A percentile compares a stretch with the other conserved stretches of the same genome.
Evolutionary conservation across 2,888 invertebrate genomes (phyloP).

Genomic region (Chalcosyrphus nemorum): DNA sequence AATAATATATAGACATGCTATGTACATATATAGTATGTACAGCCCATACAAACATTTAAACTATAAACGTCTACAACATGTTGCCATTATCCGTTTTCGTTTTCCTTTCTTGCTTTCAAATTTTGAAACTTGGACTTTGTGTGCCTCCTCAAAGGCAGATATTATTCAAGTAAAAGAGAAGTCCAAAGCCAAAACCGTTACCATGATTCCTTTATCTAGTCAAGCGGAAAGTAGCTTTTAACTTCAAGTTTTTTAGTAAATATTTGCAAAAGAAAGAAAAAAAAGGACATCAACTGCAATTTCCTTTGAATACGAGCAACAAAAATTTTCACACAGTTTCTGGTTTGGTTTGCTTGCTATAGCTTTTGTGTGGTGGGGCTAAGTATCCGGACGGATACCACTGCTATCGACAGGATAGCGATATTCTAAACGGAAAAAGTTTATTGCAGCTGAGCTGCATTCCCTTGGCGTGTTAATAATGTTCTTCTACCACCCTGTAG

Average conservation of each 20-base stretch:
- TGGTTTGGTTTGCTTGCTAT: conserved; percentile 15
- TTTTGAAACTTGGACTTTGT: conserved; percentile 14
- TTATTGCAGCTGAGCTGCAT: conserved; percentile 34
- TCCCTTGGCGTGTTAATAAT: conserved; percentile 11
- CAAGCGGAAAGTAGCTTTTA: conserved; percentile 54
- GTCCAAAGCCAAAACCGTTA: conserved; percentile 17
- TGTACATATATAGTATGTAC: too few species aligned
- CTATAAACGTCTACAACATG: conserved; percentile 6
- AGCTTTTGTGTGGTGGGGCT: conserved; percentile 30
- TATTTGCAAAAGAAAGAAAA: conserved; percentile 39
- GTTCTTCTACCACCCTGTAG: conserved; percentile 10
- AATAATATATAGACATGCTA: background rate
- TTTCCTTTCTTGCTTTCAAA: background rate
- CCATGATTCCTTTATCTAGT: conserved; percentile 53
- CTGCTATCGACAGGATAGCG: conserved; percentile 49
- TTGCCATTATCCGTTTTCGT: background rate
- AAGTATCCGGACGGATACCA: conserved; percentile 19
- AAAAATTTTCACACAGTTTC: conserved; percentile 31
- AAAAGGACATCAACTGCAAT: conserved; percentile 6
- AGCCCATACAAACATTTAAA: too few species aligned
- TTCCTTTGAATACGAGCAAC: conserved; percentile 11
- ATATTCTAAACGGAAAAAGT: conserved; percentile 40
- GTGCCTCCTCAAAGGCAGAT: conserved; percentile 6
- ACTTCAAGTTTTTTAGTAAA: conserved; percentile 39
- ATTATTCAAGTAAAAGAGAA: conserved; percentile 6